Evolutionary conservation across 2,797 vertebrate species (phyloP).

Genomic region (Dipus sagitta): DNA sequence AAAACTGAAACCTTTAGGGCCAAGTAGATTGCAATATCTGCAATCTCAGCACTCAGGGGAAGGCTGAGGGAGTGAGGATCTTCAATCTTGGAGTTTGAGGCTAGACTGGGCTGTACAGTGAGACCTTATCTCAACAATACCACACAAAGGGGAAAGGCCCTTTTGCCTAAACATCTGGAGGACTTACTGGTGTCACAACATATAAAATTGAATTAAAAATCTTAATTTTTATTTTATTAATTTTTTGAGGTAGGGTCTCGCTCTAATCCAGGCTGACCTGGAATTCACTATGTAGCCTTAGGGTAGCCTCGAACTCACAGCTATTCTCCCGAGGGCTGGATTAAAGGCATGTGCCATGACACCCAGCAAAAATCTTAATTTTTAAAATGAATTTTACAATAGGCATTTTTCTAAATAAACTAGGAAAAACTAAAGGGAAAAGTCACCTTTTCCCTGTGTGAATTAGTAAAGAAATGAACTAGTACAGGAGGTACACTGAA

Average conservation of each 20-base stretch:
- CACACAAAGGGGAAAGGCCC: background rate
- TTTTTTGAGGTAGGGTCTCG: too few species aligned
- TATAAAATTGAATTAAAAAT: background rate
- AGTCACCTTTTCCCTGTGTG: background rate
- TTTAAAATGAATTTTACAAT: conserved; percentile 5
- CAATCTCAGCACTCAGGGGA: background rate
- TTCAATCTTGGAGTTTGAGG: too few species aligned
- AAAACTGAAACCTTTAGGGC: background rate
- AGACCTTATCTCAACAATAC: background rate
- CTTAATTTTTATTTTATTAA: too few species aligned
- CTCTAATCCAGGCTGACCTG: too few species aligned
- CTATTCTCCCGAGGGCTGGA: too few species aligned
- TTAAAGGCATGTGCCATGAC: too few species aligned
- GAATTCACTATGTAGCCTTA: too few species aligned
- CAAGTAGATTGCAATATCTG: background rate
- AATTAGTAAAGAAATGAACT: background rate
- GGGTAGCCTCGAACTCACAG: too few species aligned
- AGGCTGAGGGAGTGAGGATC: background rate
- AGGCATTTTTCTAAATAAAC: conserved; percentile 33
- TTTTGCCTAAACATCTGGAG: background rate
- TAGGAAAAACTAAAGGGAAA: conserved; percentile 23
- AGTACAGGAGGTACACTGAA: background rate
- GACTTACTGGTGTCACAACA: background rate
- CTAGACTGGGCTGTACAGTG: background rate
- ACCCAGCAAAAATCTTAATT: too few species aligned